These are phyloP conservation scores for Scolanthus callimorphus DNA, from an alignment of 92 coral and sea anemone species.

Conservation along the genomic window DNA sequence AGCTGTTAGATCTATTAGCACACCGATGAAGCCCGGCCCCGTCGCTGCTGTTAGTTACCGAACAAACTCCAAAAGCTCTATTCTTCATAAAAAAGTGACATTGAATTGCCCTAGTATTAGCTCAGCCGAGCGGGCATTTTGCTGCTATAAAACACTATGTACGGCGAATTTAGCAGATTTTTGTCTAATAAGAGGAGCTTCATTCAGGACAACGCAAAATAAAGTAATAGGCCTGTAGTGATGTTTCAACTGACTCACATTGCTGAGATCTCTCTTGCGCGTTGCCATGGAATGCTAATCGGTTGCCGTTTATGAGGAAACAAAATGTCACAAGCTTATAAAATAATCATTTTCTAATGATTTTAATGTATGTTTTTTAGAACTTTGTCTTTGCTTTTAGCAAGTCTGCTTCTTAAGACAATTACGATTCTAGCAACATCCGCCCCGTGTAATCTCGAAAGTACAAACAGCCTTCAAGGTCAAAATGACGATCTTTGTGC, in stretches of 20 bases:
- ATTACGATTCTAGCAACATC: constrained; percentile 3
- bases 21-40: neutral
- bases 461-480: neutral
- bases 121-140: neutral
- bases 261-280: neutral
- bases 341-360: constrained; percentile 2
- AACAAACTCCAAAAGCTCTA: neutral
- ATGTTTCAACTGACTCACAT: neutral
- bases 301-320: neutral
- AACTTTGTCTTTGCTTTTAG: neutral
- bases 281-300: neutral
- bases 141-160: neutral
- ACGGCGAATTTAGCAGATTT: constrained; percentile 1
- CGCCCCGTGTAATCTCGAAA: neutral
- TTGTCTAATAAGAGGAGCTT: neutral
- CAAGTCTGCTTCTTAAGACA: neutral
- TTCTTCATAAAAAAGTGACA: neutral
- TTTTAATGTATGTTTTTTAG: neutral
- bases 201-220: neutral
- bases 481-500: neutral
- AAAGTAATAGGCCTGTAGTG: neutral
- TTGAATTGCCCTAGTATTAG: neutral
- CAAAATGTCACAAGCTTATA: neutral
- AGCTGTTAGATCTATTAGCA: neutral
- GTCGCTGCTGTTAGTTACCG: neutral